These are phyloP conservation scores for Trichacis sp. DNA, from an alignment of 2,888 invertebrate genomes.

Conservation along the genomic window DNA sequence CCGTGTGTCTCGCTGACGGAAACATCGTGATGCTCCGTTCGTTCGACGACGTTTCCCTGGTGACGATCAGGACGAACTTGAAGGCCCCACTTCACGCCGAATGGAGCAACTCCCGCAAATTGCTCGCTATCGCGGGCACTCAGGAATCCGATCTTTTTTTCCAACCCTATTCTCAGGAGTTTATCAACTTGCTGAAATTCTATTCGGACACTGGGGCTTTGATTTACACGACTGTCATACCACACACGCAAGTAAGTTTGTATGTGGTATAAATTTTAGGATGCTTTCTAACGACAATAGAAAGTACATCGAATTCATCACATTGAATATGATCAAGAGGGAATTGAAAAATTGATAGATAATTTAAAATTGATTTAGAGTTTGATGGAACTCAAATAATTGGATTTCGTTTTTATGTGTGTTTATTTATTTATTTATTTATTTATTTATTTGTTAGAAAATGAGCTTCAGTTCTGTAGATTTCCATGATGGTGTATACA, in stretches of 20 bases:
- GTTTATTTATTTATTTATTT: no score
- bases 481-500: no score
- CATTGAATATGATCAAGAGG: no score
- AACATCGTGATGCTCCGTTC: slow-evolving; percentile 88
- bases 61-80: slow-evolving; percentile 85
- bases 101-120: slow-evolving; percentile 95
- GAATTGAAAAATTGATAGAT: no score
- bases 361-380: no score
- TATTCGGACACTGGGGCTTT: slow-evolving; percentile 88
- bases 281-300: no score
- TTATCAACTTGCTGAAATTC: slow-evolving; percentile 88
- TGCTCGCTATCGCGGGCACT: slow-evolving; percentile 91
- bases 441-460: no score
- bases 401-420: no score
- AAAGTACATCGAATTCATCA: no score
- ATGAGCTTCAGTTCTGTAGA: no score
- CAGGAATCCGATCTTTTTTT: slow-evolving; percentile 64
- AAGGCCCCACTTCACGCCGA: slow-evolving; percentile 89
- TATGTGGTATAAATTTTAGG: no score
- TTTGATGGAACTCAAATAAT: no score
- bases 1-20: slow-evolving; percentile 91
- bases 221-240: slow-evolving; percentile 84
- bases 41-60: slow-evolving; percentile 94
- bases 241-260: slow-evolving; percentile 76
- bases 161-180: slow-evolving; percentile 71